Percentiles rank a stretch among this genome's conserved stretches.
Conservation (phyloP, 2,113 vertebrate genomes). For the Scomber scombrus region DNA sequence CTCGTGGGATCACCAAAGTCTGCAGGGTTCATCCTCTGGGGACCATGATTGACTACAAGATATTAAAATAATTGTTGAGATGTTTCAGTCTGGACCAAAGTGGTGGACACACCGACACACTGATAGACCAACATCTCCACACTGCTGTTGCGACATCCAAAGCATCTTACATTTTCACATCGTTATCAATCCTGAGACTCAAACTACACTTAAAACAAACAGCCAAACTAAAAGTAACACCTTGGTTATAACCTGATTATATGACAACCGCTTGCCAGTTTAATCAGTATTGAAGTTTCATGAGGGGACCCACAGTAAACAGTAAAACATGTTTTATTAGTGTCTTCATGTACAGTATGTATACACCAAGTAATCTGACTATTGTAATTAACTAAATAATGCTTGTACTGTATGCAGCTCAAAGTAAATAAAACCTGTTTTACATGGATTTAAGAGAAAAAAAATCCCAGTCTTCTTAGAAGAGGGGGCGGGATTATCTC, state of each 20-base stretch:
- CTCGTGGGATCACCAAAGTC: too few species aligned
- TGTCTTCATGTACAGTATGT: not conserved
- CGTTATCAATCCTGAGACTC: not conserved
- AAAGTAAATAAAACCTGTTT: conserved; percentile 38
- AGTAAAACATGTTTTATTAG: not conserved
- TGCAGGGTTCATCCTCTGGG: too few species aligned
- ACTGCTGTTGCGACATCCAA: too few species aligned
- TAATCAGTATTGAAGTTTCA: not conserved
- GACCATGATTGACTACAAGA: too few species aligned
- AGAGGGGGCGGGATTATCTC: conserved; percentile 44
- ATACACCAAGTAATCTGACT: conserved; percentile 17
- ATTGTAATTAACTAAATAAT: conserved; percentile 25
- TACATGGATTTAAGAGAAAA: conserved; percentile 30
- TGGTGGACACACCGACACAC: too few species aligned
- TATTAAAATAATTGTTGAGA: too few species aligned
- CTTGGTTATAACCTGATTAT: not conserved
- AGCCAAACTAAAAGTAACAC: too few species aligned
- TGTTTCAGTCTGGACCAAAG: too few species aligned
- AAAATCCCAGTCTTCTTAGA: conserved; percentile 25
- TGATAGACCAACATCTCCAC: too few species aligned
- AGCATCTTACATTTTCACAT: not conserved
- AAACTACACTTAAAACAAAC: not conserved
- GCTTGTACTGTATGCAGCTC: not conserved
- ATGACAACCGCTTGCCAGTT: not conserved
- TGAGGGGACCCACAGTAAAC: not conserved